Evolutionary conservation across 1,140 invertebrate species (phyloP).

Genomic region (Sycophila sp.): DNA sequence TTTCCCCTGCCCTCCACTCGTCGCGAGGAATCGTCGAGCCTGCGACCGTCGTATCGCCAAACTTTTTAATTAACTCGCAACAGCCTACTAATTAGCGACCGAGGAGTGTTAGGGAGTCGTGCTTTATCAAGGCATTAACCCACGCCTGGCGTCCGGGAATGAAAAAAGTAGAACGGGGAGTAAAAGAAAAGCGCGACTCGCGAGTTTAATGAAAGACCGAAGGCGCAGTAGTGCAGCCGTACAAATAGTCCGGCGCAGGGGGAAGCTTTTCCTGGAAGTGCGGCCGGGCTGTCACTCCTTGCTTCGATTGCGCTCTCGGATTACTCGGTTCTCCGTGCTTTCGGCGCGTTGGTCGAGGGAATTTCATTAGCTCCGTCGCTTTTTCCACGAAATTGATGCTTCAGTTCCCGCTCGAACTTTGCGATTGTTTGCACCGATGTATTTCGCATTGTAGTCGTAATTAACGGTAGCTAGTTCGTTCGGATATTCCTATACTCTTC

Average conservation of each 20-base stretch:
- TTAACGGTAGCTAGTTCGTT: too few species aligned
- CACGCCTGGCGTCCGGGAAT: neutral
- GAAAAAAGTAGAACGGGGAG: neutral
- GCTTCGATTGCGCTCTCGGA: neutral
- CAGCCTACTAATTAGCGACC: too few species aligned
- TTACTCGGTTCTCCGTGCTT: neutral
- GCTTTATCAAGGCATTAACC: neutral
- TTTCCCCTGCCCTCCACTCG: too few species aligned
- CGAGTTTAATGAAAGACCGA: too few species aligned
- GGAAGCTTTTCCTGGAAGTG: neutral
- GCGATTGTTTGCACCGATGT: too few species aligned
- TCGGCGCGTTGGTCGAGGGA: neutral
- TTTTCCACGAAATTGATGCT: neutral
- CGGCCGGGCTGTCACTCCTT: neutral
- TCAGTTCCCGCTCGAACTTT: too few species aligned
- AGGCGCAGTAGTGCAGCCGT: slow-evolving; percentile 7
- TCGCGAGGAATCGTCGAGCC: too few species aligned
- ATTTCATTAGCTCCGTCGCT: too few species aligned
- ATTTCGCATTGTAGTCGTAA: too few species aligned
- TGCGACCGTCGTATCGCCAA: too few species aligned
- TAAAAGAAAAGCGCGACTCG: neutral
- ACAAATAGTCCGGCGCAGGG: slow-evolving; percentile 19
- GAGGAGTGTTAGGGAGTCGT: neutral
- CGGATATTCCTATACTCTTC: too few species aligned
- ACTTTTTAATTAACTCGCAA: neutral